Conservation (phyloP, 2,888 invertebrate genomes). For the Nasonia oneida region DNA sequence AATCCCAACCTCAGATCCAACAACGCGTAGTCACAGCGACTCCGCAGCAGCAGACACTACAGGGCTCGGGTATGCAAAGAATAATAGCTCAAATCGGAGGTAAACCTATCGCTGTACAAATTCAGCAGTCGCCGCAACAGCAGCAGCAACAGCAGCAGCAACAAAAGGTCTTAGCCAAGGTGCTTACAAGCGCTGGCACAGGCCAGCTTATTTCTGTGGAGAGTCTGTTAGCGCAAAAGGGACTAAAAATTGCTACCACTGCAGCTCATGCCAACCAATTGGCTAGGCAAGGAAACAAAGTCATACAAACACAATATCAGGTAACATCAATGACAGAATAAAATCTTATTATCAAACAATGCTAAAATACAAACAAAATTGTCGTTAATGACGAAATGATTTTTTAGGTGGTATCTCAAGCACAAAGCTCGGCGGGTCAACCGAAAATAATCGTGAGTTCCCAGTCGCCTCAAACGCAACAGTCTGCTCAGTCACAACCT, state of each 20-base stretch:
- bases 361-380: neutral
- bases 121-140: constrained; percentile 80
- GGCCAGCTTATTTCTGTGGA: constrained; percentile 83
- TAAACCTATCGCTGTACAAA: constrained; percentile 79
- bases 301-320: constrained; percentile 77
- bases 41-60: constrained; percentile 73
- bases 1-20: constrained; percentile 74
- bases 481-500: constrained; percentile 66
- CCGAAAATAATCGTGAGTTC: constrained; percentile 76
- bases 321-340: constrained; percentile 62
- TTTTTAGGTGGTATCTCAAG: constrained; percentile 75
- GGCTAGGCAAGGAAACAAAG: constrained; percentile 76
- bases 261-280: constrained; percentile 72
- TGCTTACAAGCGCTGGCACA: constrained; percentile 85
- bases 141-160: constrained; percentile 78
- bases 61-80: constrained; percentile 76
- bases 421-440: constrained; percentile 72
- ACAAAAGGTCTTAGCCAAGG: constrained; percentile 84
- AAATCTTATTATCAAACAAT: neutral
- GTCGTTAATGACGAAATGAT: neutral
- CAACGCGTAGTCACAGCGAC: constrained; percentile 69
- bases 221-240: constrained; percentile 81
- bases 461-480: constrained; percentile 71
- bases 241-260: constrained; percentile 75
- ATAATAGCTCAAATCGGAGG: constrained; percentile 78